These are phyloP conservation scores for Pilophorus perplexus DNA, from an alignment of 2,888 invertebrate species.

Conservation along the genomic window DNA sequence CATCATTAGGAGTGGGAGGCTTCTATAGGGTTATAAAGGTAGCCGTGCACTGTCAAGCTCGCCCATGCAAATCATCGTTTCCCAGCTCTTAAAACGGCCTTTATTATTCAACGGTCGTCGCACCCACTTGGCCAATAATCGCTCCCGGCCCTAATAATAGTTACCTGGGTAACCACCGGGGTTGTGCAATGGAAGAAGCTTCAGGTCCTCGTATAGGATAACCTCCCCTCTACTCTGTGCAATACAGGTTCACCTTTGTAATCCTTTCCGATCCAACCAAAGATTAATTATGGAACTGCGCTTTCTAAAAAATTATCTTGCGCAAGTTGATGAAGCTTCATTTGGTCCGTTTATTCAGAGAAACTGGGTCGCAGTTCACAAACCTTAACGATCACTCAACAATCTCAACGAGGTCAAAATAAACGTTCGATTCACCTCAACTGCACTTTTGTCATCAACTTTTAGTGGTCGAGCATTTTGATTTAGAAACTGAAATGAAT, in stretches of 20 bases:
- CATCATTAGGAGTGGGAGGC: too few species aligned
- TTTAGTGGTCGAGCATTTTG: too few species aligned
- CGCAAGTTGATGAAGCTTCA: constrained; percentile 14
- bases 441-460: too few species aligned
- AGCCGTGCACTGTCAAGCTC: neutral
- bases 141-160: constrained; percentile 2
- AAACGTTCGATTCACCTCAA: too few species aligned
- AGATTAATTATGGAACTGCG: constrained; percentile 1
- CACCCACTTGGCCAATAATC: constrained; percentile 19
- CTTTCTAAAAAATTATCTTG: constrained; percentile 17
- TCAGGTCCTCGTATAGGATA: neutral
- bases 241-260: constrained; percentile 11
- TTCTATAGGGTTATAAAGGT: too few species aligned
- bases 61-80: constrained; percentile 6
- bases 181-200: constrained; percentile 5
- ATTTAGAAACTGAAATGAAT: too few species aligned
- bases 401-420: too few species aligned
- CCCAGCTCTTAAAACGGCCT: constrained; percentile 1
- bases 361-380: too few species aligned
- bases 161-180: neutral
- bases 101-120: constrained; percentile 19
- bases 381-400: too few species aligned
- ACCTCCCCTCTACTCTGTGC: constrained; percentile 5
- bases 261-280: neutral
- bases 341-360: constrained; percentile 1